These are phyloP conservation scores for Chironomus striatipennis DNA, from an alignment of 1,140 invertebrate genomes.

Conservation along the genomic window DNA sequence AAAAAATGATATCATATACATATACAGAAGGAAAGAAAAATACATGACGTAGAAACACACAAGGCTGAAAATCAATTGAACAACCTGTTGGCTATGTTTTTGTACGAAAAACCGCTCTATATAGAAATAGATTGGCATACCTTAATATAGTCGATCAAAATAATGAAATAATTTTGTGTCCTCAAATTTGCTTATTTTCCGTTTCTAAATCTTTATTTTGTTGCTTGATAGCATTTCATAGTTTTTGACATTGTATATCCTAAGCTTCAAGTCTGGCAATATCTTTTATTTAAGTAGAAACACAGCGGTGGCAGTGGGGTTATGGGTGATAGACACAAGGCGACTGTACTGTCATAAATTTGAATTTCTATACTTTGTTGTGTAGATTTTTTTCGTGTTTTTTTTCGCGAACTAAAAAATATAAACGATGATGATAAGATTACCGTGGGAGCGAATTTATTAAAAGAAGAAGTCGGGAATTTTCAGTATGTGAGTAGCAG, in stretches of 20 bases:
- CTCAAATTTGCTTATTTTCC: background rate
- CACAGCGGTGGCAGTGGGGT: background rate
- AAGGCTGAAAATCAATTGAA: conserved; percentile 17
- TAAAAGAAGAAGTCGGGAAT: background rate
- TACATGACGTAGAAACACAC: background rate
- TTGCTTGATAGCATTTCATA: background rate
- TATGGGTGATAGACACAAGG: background rate
- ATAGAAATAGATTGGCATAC: background rate
- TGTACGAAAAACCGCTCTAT: background rate
- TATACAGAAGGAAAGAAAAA: background rate
- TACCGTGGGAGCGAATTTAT: background rate
- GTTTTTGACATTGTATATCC: background rate
- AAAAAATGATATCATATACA: background rate
- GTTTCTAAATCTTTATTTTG: background rate
- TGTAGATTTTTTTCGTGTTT: too few relatives aligned
- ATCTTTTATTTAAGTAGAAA: too few relatives aligned
- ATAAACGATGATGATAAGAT: conserved; percentile 14
- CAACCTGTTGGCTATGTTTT: conserved; percentile 10
- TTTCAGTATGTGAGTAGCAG: background rate
- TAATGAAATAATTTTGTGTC: conserved; percentile 18
- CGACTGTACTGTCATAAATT: background rate
- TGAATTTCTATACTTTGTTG: conserved; percentile 8
- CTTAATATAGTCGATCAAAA: background rate
- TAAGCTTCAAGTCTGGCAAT: too few relatives aligned
- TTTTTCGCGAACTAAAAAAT: background rate